These are phyloP conservation scores for Rotaria socialis DNA, from an alignment of 2,888 invertebrate species.

Conservation along the genomic window DNA sequence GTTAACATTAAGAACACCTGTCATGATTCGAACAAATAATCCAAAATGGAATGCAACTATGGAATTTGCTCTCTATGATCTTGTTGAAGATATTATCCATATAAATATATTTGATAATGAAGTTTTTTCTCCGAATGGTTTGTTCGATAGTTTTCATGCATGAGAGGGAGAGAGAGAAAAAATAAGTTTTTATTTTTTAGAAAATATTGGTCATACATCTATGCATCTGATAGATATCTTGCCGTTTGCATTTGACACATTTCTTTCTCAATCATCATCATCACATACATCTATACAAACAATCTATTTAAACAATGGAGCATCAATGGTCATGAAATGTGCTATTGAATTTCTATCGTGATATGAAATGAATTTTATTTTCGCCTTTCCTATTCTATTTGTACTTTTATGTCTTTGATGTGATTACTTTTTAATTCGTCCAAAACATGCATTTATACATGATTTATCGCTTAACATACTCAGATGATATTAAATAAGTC, in stretches of 20 bases:
- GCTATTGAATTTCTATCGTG: neutral
- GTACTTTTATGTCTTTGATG: too few species aligned
- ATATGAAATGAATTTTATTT: neutral
- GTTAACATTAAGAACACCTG: slow-evolving; percentile 69
- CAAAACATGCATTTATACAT: too few species aligned
- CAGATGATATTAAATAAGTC: too few species aligned
- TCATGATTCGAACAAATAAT: slow-evolving; percentile 65
- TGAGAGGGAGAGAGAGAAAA: too few species aligned
- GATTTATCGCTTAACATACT: too few species aligned
- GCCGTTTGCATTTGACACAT: neutral
- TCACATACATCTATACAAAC: neutral
- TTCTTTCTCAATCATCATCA: neutral
- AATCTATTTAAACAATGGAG: neutral
- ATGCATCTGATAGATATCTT: slow-evolving; percentile 7
- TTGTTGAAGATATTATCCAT: slow-evolving; percentile 68
- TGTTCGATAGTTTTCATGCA: neutral
- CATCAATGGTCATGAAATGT: neutral
- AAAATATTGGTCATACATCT: neutral
- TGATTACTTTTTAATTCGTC: too few species aligned
- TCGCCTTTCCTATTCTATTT: too few species aligned
- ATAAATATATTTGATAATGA: slow-evolving; percentile 71
- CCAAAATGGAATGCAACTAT: slow-evolving; percentile 72
- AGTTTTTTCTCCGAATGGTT: slow-evolving; percentile 71
- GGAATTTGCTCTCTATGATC: slow-evolving; percentile 71
- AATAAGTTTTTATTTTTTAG: neutral